phyloP scores from a whole-genome alignment of 2,113 vertebrate species.

The Xenotilapia caudafasciata region DNA sequence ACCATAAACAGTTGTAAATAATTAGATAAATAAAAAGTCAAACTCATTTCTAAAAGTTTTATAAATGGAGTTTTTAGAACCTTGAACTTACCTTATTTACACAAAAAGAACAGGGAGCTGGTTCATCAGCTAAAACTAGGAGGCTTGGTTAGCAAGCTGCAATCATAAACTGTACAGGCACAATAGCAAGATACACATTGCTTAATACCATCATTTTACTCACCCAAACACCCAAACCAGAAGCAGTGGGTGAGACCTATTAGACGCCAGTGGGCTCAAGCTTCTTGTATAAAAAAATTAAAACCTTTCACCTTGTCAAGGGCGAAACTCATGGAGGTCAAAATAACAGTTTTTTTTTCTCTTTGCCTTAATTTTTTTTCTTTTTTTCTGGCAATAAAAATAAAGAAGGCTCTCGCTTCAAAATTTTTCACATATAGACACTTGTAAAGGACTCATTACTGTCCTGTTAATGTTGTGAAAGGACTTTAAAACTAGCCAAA shows the following conservation, averaged over 20 bases:
- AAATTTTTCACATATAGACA: fast-evolving
- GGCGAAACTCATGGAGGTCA: fast-evolving
- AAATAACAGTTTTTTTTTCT: fast-evolving
- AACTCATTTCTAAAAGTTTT: neutral
- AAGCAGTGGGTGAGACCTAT: neutral
- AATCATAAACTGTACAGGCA: neutral
- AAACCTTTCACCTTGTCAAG: neutral
- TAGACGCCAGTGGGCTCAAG: neutral
- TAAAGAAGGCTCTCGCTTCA: neutral
- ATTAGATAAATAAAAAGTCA: neutral
- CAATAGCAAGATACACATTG: neutral
- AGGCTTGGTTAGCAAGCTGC: neutral
- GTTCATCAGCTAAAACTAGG: neutral
- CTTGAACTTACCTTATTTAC: neutral
- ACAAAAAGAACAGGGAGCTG: neutral
- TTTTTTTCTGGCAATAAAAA: neutral
- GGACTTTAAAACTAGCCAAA: fast-evolving
- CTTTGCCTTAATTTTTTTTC: neutral
- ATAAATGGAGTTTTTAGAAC: neutral
- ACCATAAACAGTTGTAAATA: neutral
- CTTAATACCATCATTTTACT: neutral
- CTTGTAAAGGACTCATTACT: neutral
- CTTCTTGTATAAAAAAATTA: neutral
- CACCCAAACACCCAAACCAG: neutral
- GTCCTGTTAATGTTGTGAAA: neutral